Evolutionary conservation across 2,888 invertebrate genomes (phyloP).

Genomic region (Leptinotarsa tumamoca): DNA sequence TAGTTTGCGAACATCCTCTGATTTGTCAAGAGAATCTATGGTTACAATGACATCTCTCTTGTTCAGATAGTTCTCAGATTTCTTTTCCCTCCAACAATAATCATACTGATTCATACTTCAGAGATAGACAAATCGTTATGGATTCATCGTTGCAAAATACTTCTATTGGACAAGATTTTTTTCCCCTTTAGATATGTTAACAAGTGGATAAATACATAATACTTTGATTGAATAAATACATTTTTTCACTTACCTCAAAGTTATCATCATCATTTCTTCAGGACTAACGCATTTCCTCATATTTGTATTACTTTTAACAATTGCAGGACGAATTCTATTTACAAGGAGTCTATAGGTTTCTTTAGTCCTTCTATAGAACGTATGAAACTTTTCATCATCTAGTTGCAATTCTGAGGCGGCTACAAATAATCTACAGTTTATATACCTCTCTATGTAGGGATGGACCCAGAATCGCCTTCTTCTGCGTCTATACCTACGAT

Average conservation of each 20-base stretch:
- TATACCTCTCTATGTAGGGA: conserved; percentile 22
- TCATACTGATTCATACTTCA: too few species aligned
- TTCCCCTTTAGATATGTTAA: too few species aligned
- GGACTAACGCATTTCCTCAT: conserved; percentile 33
- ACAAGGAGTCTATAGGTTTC: conserved; percentile 27
- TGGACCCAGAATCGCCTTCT: conserved; percentile 22
- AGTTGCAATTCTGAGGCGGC: conserved; percentile 25
- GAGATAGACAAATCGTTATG: too few species aligned
- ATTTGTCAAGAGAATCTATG: background rate
- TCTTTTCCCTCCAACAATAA: too few species aligned
- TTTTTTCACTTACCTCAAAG: conserved; percentile 27
- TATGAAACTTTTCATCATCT: conserved; percentile 25
- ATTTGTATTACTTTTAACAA: conserved; percentile 27
- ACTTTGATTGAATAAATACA: too few species aligned
- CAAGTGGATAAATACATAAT: too few species aligned
- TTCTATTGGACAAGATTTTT: too few species aligned
- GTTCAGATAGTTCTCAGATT: too few species aligned
- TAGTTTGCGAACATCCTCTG: conserved; percentile 18
- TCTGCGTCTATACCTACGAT: conserved; percentile 7
- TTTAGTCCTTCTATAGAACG: conserved; percentile 31
- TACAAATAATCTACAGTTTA: conserved; percentile 33
- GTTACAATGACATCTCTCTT: too few species aligned
- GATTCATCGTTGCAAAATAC: too few species aligned
- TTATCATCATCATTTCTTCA: conserved; percentile 34
- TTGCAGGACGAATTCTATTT: conserved; percentile 31